These are phyloP conservation scores for Syngnathoides biaculeatus DNA, from an alignment of 2,113 vertebrate genomes.

Conservation along the genomic window DNA sequence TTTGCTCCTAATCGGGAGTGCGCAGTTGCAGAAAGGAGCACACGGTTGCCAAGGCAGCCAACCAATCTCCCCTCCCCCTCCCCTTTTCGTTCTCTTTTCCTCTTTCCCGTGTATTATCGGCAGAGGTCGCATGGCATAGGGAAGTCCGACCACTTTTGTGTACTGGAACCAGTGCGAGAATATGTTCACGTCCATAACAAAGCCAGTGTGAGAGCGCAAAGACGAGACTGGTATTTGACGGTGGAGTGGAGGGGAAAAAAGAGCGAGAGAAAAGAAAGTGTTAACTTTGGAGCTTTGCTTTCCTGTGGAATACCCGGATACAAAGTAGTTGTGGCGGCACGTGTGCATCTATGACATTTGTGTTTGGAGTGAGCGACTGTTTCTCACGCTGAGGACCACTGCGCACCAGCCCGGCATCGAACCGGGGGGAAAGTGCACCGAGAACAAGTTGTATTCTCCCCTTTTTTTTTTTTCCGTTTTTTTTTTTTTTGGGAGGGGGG, in stretches of 20 bases:
- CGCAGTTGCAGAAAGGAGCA: conserved; percentile 74
- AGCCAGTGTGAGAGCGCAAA: conserved; percentile 60
- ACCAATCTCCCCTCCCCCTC: conserved; percentile 72
- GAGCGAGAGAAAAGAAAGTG: conserved; percentile 3
- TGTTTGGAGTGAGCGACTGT: conserved; percentile 39
- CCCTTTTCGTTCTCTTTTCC: conserved; percentile 56
- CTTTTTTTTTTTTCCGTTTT: conserved; percentile 39
- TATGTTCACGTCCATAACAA: conserved; percentile 69
- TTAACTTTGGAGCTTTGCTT: conserved; percentile 34
- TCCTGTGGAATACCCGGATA: conserved; percentile 44
- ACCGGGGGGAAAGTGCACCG: conserved; percentile 64
- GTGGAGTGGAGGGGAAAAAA: conserved; percentile 17
- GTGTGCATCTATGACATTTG: conserved; percentile 47
- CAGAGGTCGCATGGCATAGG: conserved; percentile 78
- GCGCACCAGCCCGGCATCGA: conserved; percentile 69
- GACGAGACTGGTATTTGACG: conserved; percentile 31
- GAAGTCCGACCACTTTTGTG: conserved; percentile 67
- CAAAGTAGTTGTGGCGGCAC: conserved; percentile 55
- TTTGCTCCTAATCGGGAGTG: conserved; percentile 72
- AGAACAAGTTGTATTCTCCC: conserved; percentile 50
- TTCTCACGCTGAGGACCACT: conserved; percentile 52
- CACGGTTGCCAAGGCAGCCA: conserved; percentile 77
- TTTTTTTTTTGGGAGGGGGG: too few species aligned
- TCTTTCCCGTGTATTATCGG: conserved; percentile 75
- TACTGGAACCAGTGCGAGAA: conserved; percentile 69